These are phyloP conservation scores for Plecotus auritus DNA, from an alignment of 2,113 vertebrate genomes.

Conservation along the genomic window DNA sequence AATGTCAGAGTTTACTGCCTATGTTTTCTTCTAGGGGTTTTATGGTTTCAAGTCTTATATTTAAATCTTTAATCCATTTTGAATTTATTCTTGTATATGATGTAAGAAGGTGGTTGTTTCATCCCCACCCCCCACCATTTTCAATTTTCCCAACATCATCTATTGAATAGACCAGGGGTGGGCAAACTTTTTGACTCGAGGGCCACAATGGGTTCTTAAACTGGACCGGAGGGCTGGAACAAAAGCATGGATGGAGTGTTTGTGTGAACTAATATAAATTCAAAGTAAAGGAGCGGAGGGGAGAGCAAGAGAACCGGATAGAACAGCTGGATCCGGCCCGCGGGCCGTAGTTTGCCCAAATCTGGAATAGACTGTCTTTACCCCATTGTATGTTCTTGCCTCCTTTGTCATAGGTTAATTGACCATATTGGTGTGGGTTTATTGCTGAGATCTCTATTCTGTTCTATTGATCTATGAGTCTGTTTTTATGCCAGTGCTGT, in stretches of 20 bases:
- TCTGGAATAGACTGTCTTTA: not conserved
- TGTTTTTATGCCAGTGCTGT: not conserved
- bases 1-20: not conserved
- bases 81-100: not conserved
- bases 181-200: too few species aligned
- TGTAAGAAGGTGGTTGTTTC: not conserved
- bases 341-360: too few species aligned
- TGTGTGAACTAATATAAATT: too few species aligned
- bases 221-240: too few species aligned
- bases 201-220: too few species aligned
- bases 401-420: not conserved
- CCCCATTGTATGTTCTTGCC: not conserved
- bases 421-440: not conserved
- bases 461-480: not conserved
- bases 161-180: not conserved
- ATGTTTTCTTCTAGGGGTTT: not conserved
- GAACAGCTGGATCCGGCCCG: too few species aligned
- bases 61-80: not conserved
- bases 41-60: not conserved
- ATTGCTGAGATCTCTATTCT: not conserved
- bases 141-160: not conserved
- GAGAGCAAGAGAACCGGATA: too few species aligned
- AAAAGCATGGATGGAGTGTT: too few species aligned
- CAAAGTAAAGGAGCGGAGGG: too few species aligned
- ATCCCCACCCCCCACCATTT: not conserved